phyloP scores from a whole-genome alignment of 2,113 vertebrate genomes.

The Trogon melanurus region DNA sequence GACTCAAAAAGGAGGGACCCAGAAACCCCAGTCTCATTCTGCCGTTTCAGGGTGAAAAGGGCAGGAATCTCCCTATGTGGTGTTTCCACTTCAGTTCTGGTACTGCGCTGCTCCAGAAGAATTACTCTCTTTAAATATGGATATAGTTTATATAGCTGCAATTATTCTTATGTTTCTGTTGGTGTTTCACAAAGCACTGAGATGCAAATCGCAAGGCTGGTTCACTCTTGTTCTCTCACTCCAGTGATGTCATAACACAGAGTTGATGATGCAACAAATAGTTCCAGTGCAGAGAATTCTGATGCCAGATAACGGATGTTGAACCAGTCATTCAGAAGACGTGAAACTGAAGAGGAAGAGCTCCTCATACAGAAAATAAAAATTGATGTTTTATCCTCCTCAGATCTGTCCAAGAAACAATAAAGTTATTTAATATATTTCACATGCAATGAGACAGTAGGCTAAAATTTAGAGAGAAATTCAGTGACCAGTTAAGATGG shows the following conservation, averaged over 20 bases:
- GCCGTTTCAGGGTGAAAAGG: not conserved
- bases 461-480: not conserved
- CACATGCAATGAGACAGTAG: not conserved
- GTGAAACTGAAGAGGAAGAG: not conserved
- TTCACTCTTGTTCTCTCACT: not conserved
- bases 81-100: not conserved
- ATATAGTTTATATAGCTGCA: not conserved
- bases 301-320: not conserved
- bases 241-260: rapidly evolving
- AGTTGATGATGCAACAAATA: not conserved
- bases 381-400: not conserved
- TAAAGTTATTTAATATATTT: not conserved
- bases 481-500: not conserved
- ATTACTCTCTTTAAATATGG: not conserved
- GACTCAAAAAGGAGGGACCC: not conserved
- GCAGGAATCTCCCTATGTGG: rapidly evolving
- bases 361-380: not conserved
- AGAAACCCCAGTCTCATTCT: not conserved
- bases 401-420: not conserved
- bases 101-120: not conserved
- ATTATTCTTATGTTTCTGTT: not conserved
- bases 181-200: not conserved
- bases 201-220: rapidly evolving
- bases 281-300: not conserved
- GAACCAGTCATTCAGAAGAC: not conserved